Base-by-base conservation (phyloP, 2,797 vertebrate genomes). In the Acrossocheilus wenchowensis region DNA sequence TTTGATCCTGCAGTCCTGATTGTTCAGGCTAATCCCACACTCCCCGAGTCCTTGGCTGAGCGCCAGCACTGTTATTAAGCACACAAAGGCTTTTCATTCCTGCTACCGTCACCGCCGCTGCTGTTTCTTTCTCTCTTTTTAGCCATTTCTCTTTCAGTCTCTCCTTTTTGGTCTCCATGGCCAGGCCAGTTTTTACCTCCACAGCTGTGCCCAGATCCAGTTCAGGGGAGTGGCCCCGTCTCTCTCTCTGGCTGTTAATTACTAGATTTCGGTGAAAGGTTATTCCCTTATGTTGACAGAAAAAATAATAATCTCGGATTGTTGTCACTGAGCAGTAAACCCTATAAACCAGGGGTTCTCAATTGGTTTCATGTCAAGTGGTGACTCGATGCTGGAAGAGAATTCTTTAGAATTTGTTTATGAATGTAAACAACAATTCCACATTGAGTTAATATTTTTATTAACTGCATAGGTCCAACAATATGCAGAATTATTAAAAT, bases 21-120 rank as follows among this genome's bases (percentile, higher is more conserved):
- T 96, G 96, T 97, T 96, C 96, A 94, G 95, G 95, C 96, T 96
- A 96, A 97, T 96, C 96, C 95, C 94, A 96, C 94, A 96, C 95
- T 96, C 96, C 93, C 92, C 88, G 93, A 96, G 95, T 94, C 94
- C 92, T 91, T 96, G 96, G 96, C 95, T 89, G 91, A 85, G 92
- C 87, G 96, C 96, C 97, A 97, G 93, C 87, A 83, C 95, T 94
- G 95, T 96, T 96, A 96, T 97, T 96, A 97, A 95, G 94, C 95
- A 96, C 95, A 97, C 96, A 96, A 97, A 96, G 95, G 95, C 95
- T 96, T 96, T 97, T 97, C 94, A 95, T 94, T 96, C 94, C 93
- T 94, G 95, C 94, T 94, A 92, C 94, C 89, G 87, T 95, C 94
- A 94, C 94, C 91, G 90, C 91, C 90, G 92, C 89, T 87, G 52